Conservation (phyloP, 2,797 vertebrate species). For the Sebastolobus alascanus region DNA sequence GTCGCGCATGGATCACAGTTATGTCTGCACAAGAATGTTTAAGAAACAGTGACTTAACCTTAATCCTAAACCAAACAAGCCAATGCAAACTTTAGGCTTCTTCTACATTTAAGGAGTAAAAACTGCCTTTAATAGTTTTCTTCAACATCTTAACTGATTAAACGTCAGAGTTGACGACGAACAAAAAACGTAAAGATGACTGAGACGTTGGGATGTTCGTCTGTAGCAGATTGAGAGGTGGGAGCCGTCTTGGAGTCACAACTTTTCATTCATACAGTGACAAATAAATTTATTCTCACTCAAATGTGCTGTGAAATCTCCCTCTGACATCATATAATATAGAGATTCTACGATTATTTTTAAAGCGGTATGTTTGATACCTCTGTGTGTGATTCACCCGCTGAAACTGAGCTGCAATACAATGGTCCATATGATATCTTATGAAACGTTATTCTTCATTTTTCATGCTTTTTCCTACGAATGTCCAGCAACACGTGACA, state of each 20-base stretch:
- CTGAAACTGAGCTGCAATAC: not conserved
- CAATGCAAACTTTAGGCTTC: slow-evolving; percentile 21
- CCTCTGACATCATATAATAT: not conserved
- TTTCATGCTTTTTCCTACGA: no score
- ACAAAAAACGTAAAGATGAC: not conserved
- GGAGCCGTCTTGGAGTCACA: not conserved
- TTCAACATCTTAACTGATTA: not conserved
- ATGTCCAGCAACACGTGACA: no score
- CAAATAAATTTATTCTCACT: not conserved
- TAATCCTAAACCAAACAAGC: slow-evolving; percentile 76
- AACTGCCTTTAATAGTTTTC: slow-evolving; percentile 10
- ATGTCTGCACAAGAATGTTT: slow-evolving; percentile 65
- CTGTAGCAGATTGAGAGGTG: not conserved
- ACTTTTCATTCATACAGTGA: not conserved
- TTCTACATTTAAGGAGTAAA: slow-evolving; percentile 29
- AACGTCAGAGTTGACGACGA: slow-evolving; percentile 2
- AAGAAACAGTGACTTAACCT: slow-evolving; percentile 62
- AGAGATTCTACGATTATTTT: not conserved
- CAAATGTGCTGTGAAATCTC: no score
- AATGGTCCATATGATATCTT: no score
- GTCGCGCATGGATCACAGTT: slow-evolving; percentile 24
- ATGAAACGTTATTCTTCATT: no score
- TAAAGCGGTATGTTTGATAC: not conserved
- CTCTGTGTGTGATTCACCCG: not conserved
- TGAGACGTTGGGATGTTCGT: not conserved